Evolutionary conservation across 2,113 vertebrate species (phyloP), one percentile per base, ranked within the genome.

Genomic region (Apaloderma vittatum): DNA sequence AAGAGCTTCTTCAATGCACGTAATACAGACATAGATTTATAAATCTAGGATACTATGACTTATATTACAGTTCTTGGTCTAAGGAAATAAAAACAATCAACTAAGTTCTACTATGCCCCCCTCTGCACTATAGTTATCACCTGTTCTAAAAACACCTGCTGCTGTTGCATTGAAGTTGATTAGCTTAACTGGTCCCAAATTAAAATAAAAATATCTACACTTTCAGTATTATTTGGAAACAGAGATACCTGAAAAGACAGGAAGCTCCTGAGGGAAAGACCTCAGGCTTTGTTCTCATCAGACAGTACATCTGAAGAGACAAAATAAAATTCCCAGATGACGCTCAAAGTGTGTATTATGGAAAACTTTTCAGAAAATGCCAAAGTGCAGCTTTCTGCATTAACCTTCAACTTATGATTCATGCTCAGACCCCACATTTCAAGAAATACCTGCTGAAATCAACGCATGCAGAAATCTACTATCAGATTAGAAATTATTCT

Each of bases 101-200:
- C 20, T 30, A 30, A 11, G 5, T 16, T 83, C 18, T 57, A 27
- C 9, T 10, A 70, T 23, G 61, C 3, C 0, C 3, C 1, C 0
- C 8, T 4, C 9, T 2, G 12, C 17, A 59, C 52, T 34, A 14
- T 0, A 55, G 40, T n/a, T 15, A 11, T 9, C 4, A 19, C 16
- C 14, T 29, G 14, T 27, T 93, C 32, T 58, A 19, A 70, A 80
- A 80, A 12, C 7, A 82, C 1, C 54, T 55, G 16, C 11, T 37
- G 8, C 21, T 6, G 46, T 8, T 71, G 43, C 36, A 57, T 8
- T 10, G 9, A 55, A 76, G 20, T 27, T 37, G 37, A 37, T 46
- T 40, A 82, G 4, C 37, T 70, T 67, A 70, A 86, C 15, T 11
- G 29, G 27, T 59, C 34, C 29, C 37, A 78, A 52, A 80, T 55